Conservation (phyloP, 1,140 invertebrate genomes). For the Caenorhabditis inopinata region DNA sequence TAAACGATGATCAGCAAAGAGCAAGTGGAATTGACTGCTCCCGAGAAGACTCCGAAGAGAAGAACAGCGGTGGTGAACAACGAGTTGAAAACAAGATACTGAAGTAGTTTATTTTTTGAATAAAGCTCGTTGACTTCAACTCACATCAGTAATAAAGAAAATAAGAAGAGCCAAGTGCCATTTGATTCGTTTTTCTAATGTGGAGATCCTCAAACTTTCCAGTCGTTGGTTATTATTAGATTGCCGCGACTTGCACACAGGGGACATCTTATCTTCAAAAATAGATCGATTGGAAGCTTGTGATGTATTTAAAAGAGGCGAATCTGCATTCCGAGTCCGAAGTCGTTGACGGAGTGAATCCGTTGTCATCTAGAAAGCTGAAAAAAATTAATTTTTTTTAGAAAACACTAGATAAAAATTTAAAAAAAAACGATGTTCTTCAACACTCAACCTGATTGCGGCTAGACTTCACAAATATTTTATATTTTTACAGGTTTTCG, state of each 20-base stretch:
- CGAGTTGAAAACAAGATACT: neutral
- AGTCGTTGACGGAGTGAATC: neutral
- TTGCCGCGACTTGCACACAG: neutral
- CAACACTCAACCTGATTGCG: too few species aligned
- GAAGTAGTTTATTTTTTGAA: neutral
- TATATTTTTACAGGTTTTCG: too few species aligned
- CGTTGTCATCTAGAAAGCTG: neutral
- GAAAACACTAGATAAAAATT: neutral
- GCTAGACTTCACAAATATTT: too few species aligned
- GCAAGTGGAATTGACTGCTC: neutral
- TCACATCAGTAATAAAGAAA: neutral
- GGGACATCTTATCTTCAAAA: conserved; percentile 7
- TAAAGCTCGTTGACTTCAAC: too few species aligned
- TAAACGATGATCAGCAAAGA: neutral
- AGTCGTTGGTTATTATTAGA: neutral
- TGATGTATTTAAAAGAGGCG: neutral
- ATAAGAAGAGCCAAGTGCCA: neutral
- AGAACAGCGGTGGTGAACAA: neutral
- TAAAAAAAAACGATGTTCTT: too few species aligned
- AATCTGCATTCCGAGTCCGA: neutral
- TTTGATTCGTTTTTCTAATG: neutral
- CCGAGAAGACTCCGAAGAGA: neutral
- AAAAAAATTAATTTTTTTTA: neutral
- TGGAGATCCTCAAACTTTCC: neutral
- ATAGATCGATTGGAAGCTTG: neutral